phyloP scores from a whole-genome alignment of 1,140 invertebrate species.

The Homarus americanus region DNA sequence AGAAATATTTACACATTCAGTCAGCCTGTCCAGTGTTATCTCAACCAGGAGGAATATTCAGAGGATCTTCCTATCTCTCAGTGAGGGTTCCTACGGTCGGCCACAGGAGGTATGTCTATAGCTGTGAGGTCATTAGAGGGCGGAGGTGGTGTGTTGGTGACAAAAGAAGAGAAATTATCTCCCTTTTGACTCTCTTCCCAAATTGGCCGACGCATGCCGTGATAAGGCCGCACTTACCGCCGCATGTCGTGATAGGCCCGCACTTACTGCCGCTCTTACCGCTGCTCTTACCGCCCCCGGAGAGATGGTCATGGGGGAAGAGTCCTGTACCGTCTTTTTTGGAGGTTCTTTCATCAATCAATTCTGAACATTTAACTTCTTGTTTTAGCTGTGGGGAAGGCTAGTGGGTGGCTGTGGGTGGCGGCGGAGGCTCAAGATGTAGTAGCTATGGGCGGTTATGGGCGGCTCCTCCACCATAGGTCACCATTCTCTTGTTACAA shows the following conservation, averaged over 20 bases:
- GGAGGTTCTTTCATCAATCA: no score
- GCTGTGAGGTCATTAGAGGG: slow-evolving; percentile 26
- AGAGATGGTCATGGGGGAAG: no score
- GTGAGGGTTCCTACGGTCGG: slow-evolving; percentile 1
- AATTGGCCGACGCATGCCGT: neutral
- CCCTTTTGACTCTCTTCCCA: slow-evolving; percentile 12
- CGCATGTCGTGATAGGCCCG: neutral
- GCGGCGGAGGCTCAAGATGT: no score
- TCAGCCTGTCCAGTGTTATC: neutral
- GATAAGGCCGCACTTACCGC: neutral
- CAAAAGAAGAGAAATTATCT: slow-evolving; percentile 52
- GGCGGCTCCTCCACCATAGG: no score
- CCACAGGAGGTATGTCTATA: slow-evolving; percentile 27
- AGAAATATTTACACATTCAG: no score
- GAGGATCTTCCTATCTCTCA: slow-evolving; percentile 19
- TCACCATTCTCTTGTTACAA: no score
- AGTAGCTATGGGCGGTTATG: no score
- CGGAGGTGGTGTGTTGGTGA: slow-evolving; percentile 6
- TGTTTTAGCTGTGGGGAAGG: no score
- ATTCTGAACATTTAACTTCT: no score
- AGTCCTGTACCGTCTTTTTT: no score
- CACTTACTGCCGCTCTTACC: neutral
- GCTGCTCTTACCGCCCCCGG: no score
- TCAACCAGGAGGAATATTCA: neutral
- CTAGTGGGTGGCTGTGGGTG: no score